Conservation (phyloP, 2,113 vertebrate species). For the Pelmatolapia mariae region DNA sequence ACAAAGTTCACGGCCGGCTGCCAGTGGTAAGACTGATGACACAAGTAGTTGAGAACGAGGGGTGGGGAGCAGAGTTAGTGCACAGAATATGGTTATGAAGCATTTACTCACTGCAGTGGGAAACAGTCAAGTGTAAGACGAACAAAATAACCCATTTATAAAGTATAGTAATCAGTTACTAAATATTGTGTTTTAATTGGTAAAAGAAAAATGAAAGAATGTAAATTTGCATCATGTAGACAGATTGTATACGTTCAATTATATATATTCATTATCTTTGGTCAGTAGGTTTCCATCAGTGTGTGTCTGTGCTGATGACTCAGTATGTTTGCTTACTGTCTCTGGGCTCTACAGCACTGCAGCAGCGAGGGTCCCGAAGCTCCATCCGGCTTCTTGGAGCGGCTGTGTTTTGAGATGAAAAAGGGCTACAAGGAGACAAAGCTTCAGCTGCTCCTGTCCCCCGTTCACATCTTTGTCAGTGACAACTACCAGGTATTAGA, state of each 20-base stretch:
- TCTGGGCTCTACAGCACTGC: slow-evolving; percentile 76
- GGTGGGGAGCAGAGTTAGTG: neutral
- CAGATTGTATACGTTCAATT: fast-evolving
- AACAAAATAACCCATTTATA: neutral
- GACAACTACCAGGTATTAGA: slow-evolving; percentile 90
- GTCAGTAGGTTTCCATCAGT: neutral
- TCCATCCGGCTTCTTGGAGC: slow-evolving; percentile 89
- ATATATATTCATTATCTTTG: neutral
- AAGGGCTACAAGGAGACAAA: slow-evolving; percentile 95
- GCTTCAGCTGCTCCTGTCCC: slow-evolving; percentile 92
- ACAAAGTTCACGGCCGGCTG: slow-evolving; percentile 92
- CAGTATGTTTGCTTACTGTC: neutral
- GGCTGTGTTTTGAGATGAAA: slow-evolving; percentile 97
- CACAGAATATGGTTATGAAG: neutral
- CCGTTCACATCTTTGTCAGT: slow-evolving; percentile 88
- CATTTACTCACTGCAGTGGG: neutral
- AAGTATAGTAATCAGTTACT: neutral
- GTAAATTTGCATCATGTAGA: neutral
- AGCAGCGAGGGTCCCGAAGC: slow-evolving; percentile 88
- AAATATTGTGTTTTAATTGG: neutral
- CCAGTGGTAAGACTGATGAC: slow-evolving; percentile 78
- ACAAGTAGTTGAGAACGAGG: neutral
- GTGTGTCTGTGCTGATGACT: neutral
- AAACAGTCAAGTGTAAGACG: neutral
- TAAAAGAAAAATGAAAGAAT: neutral